Base-by-base conservation (phyloP, 2,888 invertebrate genomes). In the Coenonympha glycerion region DNA sequence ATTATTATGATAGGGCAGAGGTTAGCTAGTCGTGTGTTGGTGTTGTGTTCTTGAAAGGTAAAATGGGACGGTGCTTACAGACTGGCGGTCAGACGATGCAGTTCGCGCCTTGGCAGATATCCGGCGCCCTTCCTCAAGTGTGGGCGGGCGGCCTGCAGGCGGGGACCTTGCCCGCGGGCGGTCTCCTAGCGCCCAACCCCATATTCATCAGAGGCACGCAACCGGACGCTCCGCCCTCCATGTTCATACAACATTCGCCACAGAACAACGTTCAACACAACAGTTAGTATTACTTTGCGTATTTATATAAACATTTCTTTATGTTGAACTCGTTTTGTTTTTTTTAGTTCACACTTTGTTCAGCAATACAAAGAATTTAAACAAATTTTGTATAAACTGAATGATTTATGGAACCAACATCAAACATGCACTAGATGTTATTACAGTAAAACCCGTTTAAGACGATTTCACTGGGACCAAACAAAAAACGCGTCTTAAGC, bases 211-310 rank as follows among this genome's bases (percentile, higher is more conserved):
- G 95, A 31, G 93, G 94, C 15, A 89, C 92, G 0, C 95, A 94
- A 69, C 91, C 92, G 1, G 95, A 95, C 69, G 83, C 88, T 1
- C 66, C 71, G 8, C 86, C 87, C 8, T 90, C 92, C 24, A 94
- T 96, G 93, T 95, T 94, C 71, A 95, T 96, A 63, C 93, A 93
- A 64, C 91, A 91, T 60, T 92, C 92, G 60, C 94, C 95, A 9
- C 91, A 92, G 59, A 85, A 77, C 60, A 77, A 64, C 52, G 63
- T 83, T 1, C 85, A 74, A 66, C 91, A 61, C 82, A 67, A 69
- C 63, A 80, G 86, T 86, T 62, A 81, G 86, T 84, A 77, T 72
- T 45, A 2, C 21, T 22, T 37, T 28, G 26, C 9, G 26, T 9
- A 1, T 9, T 1, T 26, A 3, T 26, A n/a, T n/a, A n/a, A n/a